Conservation (phyloP, 1,140 invertebrate species). For the Euura lappo region DNA sequence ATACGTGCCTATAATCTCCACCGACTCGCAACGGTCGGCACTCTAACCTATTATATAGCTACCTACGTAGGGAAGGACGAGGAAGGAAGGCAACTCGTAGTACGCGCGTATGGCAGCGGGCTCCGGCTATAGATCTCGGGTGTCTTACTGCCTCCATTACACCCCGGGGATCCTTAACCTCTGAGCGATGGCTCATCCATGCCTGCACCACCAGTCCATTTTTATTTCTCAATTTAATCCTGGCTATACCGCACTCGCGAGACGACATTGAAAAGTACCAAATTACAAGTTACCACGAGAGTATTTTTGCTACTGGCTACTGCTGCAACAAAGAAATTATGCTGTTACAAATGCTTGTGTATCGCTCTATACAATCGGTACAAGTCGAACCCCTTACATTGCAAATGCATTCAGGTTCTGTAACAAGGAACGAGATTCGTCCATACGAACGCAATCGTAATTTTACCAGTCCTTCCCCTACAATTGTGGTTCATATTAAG, state of each 20-base stretch:
- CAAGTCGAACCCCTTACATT: no score
- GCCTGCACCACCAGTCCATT: slow-evolving; percentile 21
- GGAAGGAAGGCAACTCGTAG: background rate
- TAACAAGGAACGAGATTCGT: no score
- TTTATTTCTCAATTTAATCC: slow-evolving; percentile 1
- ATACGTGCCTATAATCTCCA: slow-evolving; percentile 55
- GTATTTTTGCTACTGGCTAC: no score
- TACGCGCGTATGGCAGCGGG: background rate
- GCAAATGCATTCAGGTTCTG: no score
- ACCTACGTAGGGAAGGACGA: background rate
- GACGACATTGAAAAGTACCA: background rate
- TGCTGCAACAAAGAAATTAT: no score
- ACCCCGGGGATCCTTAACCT: slow-evolving; percentile 38
- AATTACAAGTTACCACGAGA: no score
- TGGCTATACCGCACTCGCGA: background rate
- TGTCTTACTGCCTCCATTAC: slow-evolving; percentile 21
- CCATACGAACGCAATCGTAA: no score
- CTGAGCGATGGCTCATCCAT: slow-evolving; percentile 40
- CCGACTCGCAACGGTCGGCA: background rate
- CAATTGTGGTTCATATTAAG: no score
- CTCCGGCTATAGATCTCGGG: slow-evolving; percentile 5
- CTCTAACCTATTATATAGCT: background rate
- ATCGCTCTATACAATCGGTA: no score
- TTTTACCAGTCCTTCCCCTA: no score
- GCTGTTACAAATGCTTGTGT: no score